Base-by-base conservation (phyloP, 2,113 vertebrate genomes). In the Calonectris borealis region DNA sequence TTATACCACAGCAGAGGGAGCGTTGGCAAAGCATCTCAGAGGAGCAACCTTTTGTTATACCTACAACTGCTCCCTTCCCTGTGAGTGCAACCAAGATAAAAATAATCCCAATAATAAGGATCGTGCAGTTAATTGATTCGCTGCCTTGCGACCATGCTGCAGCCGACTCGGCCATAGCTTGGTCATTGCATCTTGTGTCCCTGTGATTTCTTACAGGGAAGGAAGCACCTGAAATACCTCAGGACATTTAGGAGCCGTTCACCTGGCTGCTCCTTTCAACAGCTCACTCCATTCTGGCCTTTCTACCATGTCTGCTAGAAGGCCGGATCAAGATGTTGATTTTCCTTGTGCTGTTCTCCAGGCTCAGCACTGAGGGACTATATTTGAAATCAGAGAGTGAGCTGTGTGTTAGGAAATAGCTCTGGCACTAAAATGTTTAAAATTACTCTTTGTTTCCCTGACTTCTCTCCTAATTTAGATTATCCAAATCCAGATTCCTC, bases 1-100 rank as follows among this genome's bases (percentile, higher is more conserved):
- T 92, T 95, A 85, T 86, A 87, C 88, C 94, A 96, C 97, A 96
- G 94, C 65, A 98, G 97, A 97, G 97, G 97, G 96, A 98, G 96
- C 46, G 73, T 96, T 94, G 90, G 94, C 94, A 97, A 97, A 95
- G 92, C 93, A 92, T 84, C 88, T 90, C 72, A 18, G 70, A 90
- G 88, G 66, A 97, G 66, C 78, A 86, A 84, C 65, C 89, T 96
- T 97, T 95, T 96, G 92, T 96, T 94, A 83, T 55, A 96, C 88
- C 76, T 92, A 69, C 82, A 71, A 55, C 88, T 94, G 72, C 83
- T 96, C 58, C 71, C 38, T 96, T 94, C 64, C 42, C 49, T 73
- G 34, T 42, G 62, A 75, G 64, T 57, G 55, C 54, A 77, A 62
- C 24, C 0, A 2, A 46, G 57, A 55, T 86, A 79, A 25, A 75